These are phyloP conservation scores for Bubo blakistoni DNA, from an alignment of 2,113 vertebrate genomes.

Conservation along the genomic window DNA sequence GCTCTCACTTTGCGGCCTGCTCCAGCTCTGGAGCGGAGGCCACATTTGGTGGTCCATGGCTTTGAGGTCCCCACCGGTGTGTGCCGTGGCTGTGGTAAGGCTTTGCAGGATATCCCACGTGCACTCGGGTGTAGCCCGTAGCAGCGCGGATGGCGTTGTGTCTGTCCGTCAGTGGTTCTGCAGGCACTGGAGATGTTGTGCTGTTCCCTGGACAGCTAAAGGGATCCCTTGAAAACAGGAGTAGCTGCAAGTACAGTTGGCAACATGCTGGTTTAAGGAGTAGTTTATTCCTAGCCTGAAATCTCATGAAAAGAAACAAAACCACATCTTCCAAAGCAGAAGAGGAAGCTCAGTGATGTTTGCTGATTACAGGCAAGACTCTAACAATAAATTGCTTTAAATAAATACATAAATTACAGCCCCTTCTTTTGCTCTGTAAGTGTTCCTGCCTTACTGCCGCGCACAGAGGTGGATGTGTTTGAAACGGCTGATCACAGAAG, in stretches of 20 bases:
- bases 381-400: neutral
- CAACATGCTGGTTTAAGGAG: neutral
- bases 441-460: accelerated
- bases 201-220: neutral
- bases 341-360: neutral
- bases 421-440: neutral
- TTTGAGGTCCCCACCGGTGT: neutral
- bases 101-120: neutral
- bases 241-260: neutral
- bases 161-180: neutral
- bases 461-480: neutral
- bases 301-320: neutral
- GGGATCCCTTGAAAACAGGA: neutral
- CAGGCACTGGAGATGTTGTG: neutral
- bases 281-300: neutral
- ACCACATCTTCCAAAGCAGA: neutral
- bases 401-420: neutral
- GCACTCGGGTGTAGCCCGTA: neutral
- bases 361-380: neutral
- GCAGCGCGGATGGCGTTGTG: accelerated
- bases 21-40: neutral
- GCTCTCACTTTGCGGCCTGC: neutral
- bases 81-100: neutral
- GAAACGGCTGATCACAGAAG: neutral
- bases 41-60: accelerated